These are phyloP conservation scores for Glaucidium brasilianum DNA, from an alignment of 2,113 vertebrate genomes.

Conservation along the genomic window DNA sequence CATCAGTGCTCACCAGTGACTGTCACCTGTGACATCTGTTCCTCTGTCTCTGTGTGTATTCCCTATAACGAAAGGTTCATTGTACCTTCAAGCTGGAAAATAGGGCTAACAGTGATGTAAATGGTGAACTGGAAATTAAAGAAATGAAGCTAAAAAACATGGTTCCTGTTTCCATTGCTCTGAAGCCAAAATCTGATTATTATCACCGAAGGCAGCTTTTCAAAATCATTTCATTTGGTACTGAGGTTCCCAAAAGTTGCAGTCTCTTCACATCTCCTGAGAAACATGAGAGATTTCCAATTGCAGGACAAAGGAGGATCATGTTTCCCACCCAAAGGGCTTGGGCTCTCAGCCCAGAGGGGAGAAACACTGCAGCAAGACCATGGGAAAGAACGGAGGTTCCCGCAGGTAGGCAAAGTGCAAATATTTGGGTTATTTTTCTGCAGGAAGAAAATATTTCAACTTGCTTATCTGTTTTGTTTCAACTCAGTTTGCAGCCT, in stretches of 20 bases:
- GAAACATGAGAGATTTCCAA: not conserved
- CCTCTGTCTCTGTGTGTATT: not conserved
- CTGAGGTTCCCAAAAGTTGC: not conserved
- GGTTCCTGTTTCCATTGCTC: not conserved
- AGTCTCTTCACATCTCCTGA: not conserved
- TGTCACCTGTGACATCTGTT: not conserved
- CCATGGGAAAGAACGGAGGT: not conserved
- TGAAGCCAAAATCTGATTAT: not conserved
- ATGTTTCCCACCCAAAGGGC: not conserved
- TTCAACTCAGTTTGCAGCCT: conserved; percentile 38
- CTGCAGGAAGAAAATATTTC: not conserved
- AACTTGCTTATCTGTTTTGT: conserved; percentile 29
- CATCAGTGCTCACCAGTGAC: fast-evolving
- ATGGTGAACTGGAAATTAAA: not conserved
- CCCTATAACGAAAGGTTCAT: not conserved
- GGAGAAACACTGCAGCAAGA: not conserved
- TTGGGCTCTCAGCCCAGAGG: not conserved
- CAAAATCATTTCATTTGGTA: not conserved
- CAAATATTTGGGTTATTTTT: not conserved
- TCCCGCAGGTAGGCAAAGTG: not conserved
- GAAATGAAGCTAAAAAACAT: not conserved
- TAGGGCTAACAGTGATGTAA: not conserved
- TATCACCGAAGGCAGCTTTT: not conserved
- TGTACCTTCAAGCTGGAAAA: not conserved
- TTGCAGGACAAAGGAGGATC: not conserved